Percentiles rank a stretch among this genome's conserved stretches.
Conservation (phyloP, 2,113 vertebrate species). For the Oreochromis tanganicae region DNA sequence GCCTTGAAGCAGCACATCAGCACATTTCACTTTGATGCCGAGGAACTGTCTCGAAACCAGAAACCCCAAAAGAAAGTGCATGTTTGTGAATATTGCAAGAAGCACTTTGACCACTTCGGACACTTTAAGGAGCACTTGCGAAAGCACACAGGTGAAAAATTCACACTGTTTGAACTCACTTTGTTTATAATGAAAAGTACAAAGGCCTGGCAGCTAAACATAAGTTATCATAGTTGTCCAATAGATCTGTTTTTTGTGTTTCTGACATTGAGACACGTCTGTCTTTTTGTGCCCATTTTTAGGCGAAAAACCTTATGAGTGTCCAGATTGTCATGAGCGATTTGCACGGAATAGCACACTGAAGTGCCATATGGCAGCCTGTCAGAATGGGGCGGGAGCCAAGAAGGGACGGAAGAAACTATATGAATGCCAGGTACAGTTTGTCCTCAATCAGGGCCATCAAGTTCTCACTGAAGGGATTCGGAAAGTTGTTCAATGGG, state of each 20-base stretch:
- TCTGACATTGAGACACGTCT: background rate
- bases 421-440: slow-evolving; percentile 93
- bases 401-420: slow-evolving; percentile 98
- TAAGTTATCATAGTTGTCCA: background rate
- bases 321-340: slow-evolving; percentile 93
- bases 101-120: slow-evolving; percentile 96
- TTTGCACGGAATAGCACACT: slow-evolving; percentile 96
- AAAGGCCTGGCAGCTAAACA: background rate
- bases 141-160: slow-evolving; percentile 85
- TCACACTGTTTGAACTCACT: background rate
- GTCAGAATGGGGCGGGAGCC: slow-evolving; percentile 91
- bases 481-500: background rate
- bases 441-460: background rate
- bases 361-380: slow-evolving; percentile 95
- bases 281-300: slow-evolving; percentile 17
- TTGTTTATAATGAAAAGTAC: background rate
- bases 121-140: slow-evolving; percentile 98
- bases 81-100: slow-evolving; percentile 92
- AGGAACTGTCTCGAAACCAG: slow-evolving; percentile 82
- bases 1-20: slow-evolving; percentile 93
- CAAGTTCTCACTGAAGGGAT: background rate
- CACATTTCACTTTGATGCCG: slow-evolving; percentile 87
- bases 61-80: slow-evolving; percentile 93
- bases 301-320: slow-evolving; percentile 99
- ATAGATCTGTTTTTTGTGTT: background rate